Base-by-base conservation (phyloP, 2,888 invertebrate species). In the Lutraria lutraria region DNA sequence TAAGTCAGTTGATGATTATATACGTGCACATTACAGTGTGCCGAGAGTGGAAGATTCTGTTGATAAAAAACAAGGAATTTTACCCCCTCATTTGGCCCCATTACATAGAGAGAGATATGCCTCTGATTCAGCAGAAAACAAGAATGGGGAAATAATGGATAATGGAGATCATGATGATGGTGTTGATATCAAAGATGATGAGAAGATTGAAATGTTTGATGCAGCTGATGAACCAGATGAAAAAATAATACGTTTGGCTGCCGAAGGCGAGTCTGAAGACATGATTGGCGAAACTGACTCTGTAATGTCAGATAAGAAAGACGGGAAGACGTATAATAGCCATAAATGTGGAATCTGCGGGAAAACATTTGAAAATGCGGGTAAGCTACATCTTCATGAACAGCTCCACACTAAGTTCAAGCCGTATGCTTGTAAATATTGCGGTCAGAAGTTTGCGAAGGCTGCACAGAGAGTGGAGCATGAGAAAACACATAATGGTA, bases 341-440 rank as follows among this genome's bases (percentile, higher is more conserved):
- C 90, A 91, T 56, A 93, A 92, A 89, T 95, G 95, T 90, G 94
- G 94, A 19, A 91, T 95, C 31, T 95, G 95, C 84, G 93, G 94
- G 13, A 94, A 95, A 89, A 90, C 91, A 29, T 94, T 95, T 80
- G 94, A 93, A 63, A 92, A 92, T 53, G 88, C 92, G n/a, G 92
- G 93, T 79, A 93, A 94, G 85, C 91, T 95, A 15, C 93, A 94
- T 83, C 91, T 93, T 60, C 95, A 95, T 85, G 94, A 94, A 86
- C 93, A 94, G 83, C 89, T 94, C 10, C 95, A 95, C 84, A 94
- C 93, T 15, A 95, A 94, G 89, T 94, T 94, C 83, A 93, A 93
- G 83, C 94, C 95, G n/a, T 93, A 94, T 83, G 90, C 93, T n/a
- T 95, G 95, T 88, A 92, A 93, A 19, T 94, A 94, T 88, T 95